Evolutionary conservation across 2,888 invertebrate species (phyloP).

Genomic region (Cephonodes hylas): DNA sequence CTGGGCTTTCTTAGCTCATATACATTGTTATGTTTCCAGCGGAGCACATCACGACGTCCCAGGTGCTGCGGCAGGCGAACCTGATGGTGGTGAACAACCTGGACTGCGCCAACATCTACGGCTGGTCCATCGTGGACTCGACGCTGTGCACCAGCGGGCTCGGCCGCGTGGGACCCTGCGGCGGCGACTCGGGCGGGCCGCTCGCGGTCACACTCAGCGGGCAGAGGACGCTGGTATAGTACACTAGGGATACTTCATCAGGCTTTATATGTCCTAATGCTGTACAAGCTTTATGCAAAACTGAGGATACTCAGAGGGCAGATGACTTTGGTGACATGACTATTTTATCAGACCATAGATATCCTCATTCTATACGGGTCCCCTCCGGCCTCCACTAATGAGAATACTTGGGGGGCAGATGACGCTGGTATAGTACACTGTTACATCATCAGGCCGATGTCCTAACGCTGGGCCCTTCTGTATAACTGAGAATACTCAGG

Average conservation of each 20-base stretch:
- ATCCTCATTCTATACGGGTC: too few relatives aligned
- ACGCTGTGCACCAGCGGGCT: constrained; percentile 41
- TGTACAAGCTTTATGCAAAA: background rate
- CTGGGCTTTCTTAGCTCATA: background rate
- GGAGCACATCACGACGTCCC: constrained; percentile 24
- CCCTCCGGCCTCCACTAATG: too few relatives aligned
- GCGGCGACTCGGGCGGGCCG: constrained; percentile 45
- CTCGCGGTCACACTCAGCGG: constrained; percentile 23
- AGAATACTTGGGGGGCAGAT: too few relatives aligned
- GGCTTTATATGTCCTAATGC: too few relatives aligned
- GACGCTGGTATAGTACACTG: too few relatives aligned
- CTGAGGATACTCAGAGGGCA: too few relatives aligned
- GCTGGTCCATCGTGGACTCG: constrained; percentile 27
- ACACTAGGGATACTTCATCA: background rate
- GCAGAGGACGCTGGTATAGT: constrained; percentile 26
- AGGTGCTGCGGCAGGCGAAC: constrained; percentile 52
- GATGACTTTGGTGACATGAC: too few relatives aligned
- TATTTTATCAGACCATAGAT: too few relatives aligned
- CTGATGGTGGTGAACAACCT: constrained; percentile 45
- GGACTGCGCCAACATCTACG: constrained; percentile 35
- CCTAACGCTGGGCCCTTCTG: too few relatives aligned
- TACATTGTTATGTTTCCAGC: constrained; percentile 15
- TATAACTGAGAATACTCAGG: too few relatives aligned
- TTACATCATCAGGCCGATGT: too few relatives aligned
- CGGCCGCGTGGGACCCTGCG: constrained; percentile 45